Percentiles rank a stretch among this genome's conserved stretches.
phyloP scores from a whole-genome alignment of 2,113 vertebrate genomes.

The Ptyas mucosa region DNA sequence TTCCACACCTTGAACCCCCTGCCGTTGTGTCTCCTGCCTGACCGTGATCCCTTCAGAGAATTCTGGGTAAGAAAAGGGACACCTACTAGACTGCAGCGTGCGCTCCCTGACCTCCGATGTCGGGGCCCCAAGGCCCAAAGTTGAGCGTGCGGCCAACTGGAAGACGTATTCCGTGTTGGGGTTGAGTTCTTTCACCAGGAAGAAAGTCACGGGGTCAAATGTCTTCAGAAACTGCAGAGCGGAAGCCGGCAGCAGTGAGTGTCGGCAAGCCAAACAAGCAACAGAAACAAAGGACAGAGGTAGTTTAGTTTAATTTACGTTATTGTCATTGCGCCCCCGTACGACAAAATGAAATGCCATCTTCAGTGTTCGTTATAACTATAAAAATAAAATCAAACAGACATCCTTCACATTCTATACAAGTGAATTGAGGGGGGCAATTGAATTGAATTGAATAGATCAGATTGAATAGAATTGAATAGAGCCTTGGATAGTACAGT shows the following conservation, averaged over 20 bases:
- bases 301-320: no score
- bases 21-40: constrained; percentile 54
- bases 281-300: neutral
- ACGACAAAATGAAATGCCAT: no score
- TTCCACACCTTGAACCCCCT: constrained; percentile 39
- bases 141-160: constrained; percentile 90
- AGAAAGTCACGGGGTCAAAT: constrained; percentile 82
- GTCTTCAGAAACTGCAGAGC: constrained; percentile 79
- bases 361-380: no score
- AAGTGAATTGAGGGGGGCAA: no score
- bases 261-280: neutral
- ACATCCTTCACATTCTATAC: no score
- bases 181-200: constrained; percentile 86
- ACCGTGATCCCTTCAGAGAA: constrained; percentile 52
- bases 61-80: constrained; percentile 66
- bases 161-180: constrained; percentile 93
- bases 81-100: constrained; percentile 99
- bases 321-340: no score
- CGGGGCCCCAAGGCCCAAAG: constrained; percentile 91
- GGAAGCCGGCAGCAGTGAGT: neutral
- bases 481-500: no score
- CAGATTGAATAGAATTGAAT: no score
- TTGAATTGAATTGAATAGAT: no score
- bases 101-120: constrained; percentile 89
- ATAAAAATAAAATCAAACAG: no score